A percentile compares a stretch with the other conserved stretches of the same genome.
These are phyloP conservation scores for Cremastobaeus sp. DNA, from an alignment of 2,888 invertebrate species.

Conservation along the genomic window DNA sequence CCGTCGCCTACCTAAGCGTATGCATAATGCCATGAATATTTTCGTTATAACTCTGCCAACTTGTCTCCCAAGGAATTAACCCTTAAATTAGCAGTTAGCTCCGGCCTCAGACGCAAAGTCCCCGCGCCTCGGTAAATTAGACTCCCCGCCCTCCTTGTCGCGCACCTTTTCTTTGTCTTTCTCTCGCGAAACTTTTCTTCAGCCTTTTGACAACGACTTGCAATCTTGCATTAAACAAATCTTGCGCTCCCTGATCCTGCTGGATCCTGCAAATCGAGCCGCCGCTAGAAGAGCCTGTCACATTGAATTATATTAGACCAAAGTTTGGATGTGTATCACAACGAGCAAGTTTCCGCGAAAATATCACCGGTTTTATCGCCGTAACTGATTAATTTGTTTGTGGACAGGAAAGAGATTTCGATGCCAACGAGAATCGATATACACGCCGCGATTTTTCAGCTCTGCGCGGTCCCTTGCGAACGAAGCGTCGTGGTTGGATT, in stretches of 20 bases:
- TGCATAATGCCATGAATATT: constrained; percentile 79
- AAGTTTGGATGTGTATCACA: no score
- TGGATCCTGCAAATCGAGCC: constrained; percentile 14
- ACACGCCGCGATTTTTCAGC: constrained; percentile 20
- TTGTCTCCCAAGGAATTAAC: constrained; percentile 79
- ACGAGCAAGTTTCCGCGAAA: no score
- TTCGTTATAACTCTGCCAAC: constrained; percentile 79
- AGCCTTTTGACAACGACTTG: constrained; percentile 58
- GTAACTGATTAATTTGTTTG: constrained; percentile 26
- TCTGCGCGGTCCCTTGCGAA: no score
- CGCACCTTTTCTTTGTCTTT: constrained; percentile 60
- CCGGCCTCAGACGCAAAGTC: constrained; percentile 76
- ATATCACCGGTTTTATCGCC: background rate
- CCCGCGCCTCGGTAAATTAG: constrained; percentile 77
- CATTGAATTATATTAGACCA: constrained; percentile 16
- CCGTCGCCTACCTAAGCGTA: constrained; percentile 75
- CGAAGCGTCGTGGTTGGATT: no score
- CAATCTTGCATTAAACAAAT: constrained; percentile 56
- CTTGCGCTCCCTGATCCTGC: constrained; percentile 10
- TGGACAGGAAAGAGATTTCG: constrained; percentile 54
- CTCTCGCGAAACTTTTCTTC: constrained; percentile 68
- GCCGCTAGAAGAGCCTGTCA: constrained; percentile 1
- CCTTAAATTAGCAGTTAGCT: constrained; percentile 79
- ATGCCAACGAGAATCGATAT: constrained; percentile 55
- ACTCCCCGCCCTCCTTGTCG: constrained; percentile 51